Percentiles rank a stretch among this genome's conserved stretches.
phyloP scores from a whole-genome alignment of 37 sponge, comb jelly and placozoan genomes.

The Axinella damicornis region DNA sequence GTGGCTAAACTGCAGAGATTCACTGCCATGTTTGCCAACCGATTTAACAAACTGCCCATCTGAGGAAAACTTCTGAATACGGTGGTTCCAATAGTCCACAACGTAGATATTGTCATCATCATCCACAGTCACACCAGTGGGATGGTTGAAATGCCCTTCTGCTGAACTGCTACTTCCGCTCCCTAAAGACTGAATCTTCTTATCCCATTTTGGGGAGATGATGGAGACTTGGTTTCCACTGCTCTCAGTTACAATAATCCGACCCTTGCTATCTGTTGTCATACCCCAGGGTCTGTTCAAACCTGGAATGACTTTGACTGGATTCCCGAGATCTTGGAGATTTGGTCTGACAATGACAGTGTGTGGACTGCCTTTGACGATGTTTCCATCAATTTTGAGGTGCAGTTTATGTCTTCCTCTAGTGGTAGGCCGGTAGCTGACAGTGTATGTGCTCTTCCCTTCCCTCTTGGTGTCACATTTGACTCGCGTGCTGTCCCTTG shows the following conservation, averaged over 20 bases:
- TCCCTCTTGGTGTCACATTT: background rate
- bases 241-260: slow-evolving; percentile 1
- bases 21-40: background rate
- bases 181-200: slow-evolving; percentile 14
- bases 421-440: slow-evolving; percentile 7
- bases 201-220: background rate
- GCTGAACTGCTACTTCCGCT: background rate
- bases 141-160: background rate
- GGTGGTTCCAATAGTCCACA: slow-evolving; percentile 7
- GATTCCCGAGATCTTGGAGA: too few species aligned
- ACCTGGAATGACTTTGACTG: background rate
- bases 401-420: slow-evolving; percentile 3
- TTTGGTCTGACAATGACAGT: background rate
- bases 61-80: background rate
- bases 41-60: background rate
- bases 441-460: background rate
- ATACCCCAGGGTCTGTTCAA: background rate
- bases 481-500: background rate
- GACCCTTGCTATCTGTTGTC: background rate
- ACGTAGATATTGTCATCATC: slow-evolving; percentile 22
- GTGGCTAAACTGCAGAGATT: background rate
- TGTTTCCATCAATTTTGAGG: background rate
- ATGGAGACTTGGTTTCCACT: slow-evolving; percentile 12
- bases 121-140: slow-evolving; percentile 33
- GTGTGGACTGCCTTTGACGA: slow-evolving; percentile 35